Conservation (phyloP, 2,113 vertebrate genomes). For the Phaetusa simplex region DNA sequence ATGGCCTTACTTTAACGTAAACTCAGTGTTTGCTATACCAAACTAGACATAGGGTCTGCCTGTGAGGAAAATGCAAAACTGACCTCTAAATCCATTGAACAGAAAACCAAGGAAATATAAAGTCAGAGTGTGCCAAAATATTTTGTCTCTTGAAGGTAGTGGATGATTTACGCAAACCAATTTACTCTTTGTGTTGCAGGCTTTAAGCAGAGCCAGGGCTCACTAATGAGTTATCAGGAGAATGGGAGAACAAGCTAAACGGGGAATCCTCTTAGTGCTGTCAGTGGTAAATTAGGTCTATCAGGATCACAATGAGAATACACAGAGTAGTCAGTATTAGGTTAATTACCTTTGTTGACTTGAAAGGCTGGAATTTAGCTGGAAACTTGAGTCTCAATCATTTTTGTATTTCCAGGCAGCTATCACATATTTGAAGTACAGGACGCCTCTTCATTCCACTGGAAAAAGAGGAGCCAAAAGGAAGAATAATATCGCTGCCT, state of each 20-base stretch:
- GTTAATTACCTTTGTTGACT: conserved; percentile 47
- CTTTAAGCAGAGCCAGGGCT: conserved; percentile 37
- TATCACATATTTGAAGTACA: background rate
- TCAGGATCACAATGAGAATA: conserved; percentile 31
- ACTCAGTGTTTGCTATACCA: background rate
- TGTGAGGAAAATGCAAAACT: background rate
- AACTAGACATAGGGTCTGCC: background rate
- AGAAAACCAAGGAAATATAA: conserved; percentile 4
- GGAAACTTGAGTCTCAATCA: background rate
- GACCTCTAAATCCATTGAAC: background rate
- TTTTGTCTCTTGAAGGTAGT: conserved; percentile 37
- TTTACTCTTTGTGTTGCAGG: background rate
- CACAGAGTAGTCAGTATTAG: background rate
- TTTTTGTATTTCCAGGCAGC: background rate
- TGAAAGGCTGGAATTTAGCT: background rate
- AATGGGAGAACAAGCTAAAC: conserved; percentile 41
- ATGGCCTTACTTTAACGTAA: background rate
- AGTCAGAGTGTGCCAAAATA: conserved; percentile 7
- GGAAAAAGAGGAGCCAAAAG: background rate
- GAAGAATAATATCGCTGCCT: background rate
- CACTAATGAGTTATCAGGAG: conserved; percentile 46
- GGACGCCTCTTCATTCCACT: background rate
- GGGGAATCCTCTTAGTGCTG: conserved; percentile 30
- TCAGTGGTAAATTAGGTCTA: conserved; percentile 39
- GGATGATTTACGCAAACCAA: conserved; percentile 47